Evolutionary conservation across 2,888 invertebrate species (phyloP), one percentile per base, ranked within the genome.

Genomic region (Hypomecis atomaria): DNA sequence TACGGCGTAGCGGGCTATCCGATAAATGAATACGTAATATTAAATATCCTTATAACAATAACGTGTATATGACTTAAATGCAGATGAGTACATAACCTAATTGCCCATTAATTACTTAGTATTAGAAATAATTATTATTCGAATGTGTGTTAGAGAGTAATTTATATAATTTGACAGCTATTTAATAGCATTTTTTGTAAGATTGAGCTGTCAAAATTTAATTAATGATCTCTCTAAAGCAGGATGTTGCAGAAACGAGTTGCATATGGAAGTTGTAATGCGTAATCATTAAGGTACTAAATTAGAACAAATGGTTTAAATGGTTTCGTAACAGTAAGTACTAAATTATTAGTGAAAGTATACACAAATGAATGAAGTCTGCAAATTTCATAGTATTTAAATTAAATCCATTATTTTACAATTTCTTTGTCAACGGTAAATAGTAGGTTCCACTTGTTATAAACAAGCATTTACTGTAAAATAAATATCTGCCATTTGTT

Each of bases 131-230:
- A 1, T 45, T 7, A 3, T 23, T 8, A 10, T 33, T 47, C 34
- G 6, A 34, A 33, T 47, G 2, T 33, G 33, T 38, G 50, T 5
- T 52, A 38, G 50, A 37, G 8, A 43, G 33, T 53, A 53, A 43
- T 42, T 6, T 0, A 6, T 47, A 42, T 40, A 6, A 42, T 53
- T 53, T 34, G 40, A 53, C 53, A 54, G 43, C 36, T 34, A 45
- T 45, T 8, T 0, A 13, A 50, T 38, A 23, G 11, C 8, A 0
- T 4, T 38, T 13, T 38, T 55, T 37, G 36, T 10, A 13, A 37
- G 37, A 55, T 55, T 36, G 36, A 44, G 33, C 40, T 56, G 56
- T 56, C 56, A 47, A 56, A 56, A 56, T 33, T 56, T 23, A 47
- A 56, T 47, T 38, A 47, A 56, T 47, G 45, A 45, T n/a, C 38